Percentiles rank a stretch among this genome's conserved stretches.
Evolutionary conservation across 2,113 vertebrate species (phyloP).

Genomic region (Pelodiscus sinensis): DNA sequence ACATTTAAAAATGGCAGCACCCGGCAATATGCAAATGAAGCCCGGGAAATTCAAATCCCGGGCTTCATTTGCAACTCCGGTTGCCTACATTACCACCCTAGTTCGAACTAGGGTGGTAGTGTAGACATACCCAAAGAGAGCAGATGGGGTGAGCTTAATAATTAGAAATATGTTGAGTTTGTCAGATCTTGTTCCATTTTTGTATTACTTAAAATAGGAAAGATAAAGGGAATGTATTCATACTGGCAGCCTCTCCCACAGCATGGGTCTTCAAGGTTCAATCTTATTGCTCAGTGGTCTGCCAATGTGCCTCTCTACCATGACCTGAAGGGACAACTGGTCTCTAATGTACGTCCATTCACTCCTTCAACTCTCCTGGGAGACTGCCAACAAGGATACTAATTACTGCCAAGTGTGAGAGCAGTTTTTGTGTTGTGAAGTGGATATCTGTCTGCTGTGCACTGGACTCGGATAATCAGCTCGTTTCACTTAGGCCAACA

Average conservation of each 20-base stretch:
- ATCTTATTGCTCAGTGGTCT: neutral
- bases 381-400: neutral
- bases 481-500: conserved; percentile 10
- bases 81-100: too few species aligned
- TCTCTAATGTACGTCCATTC: neutral
- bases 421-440: conserved; percentile 31
- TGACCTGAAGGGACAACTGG: neutral
- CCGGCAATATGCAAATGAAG: too few species aligned
- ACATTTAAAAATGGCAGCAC: too few species aligned
- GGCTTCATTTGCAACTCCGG: too few species aligned
- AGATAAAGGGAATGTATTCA: neutral
- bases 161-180: neutral
- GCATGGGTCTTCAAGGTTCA: neutral
- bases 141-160: neutral
- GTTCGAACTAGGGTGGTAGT: too few species aligned
- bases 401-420: neutral
- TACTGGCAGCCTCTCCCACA: neutral
- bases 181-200: neutral
- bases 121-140: too few species aligned
- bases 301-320: conserved; percentile 6
- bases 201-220: neutral
- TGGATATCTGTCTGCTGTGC: conserved; percentile 31
- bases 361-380: neutral
- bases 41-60: too few species aligned
- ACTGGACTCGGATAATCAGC: neutral